These are phyloP conservation scores for Halcyon leucocephala DNA, from an alignment of 2,797 vertebrate genomes.

Conservation along the genomic window DNA sequence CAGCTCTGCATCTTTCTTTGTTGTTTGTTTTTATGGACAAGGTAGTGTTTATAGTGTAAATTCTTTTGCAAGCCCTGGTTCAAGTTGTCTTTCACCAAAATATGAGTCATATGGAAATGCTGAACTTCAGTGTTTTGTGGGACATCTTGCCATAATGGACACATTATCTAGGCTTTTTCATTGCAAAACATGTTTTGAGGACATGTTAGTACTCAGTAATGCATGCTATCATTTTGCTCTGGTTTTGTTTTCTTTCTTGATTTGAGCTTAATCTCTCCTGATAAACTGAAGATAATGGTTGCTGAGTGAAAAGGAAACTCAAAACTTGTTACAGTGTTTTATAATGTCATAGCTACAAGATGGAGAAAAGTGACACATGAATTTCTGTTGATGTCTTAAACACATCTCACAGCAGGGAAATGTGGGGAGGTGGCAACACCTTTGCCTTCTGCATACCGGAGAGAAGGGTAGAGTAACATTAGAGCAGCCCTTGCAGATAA, in stretches of 20 bases:
- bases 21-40: not conserved
- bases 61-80: not conserved
- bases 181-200: not conserved
- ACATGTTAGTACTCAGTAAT: not conserved
- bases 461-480: not conserved
- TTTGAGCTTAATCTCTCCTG: not conserved
- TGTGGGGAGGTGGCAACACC: not conserved
- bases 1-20: not conserved
- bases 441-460: not conserved
- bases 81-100: not conserved
- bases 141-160: not conserved
- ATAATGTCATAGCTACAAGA: not conserved
- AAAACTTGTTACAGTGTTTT: fast-evolving
- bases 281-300: not conserved
- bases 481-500: not conserved
- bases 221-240: not conserved
- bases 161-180: not conserved
- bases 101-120: not conserved
- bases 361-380: not conserved
- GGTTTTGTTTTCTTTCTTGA: not conserved
- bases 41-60: not conserved
- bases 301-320: not conserved
- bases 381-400: not conserved
- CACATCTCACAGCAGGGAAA: not conserved
- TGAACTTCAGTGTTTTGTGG: not conserved